Percentiles rank a stretch among this genome's conserved stretches.
Evolutionary conservation across 2,888 invertebrate genomes (phyloP).

Genomic region (Leptogaster cylindrica): DNA sequence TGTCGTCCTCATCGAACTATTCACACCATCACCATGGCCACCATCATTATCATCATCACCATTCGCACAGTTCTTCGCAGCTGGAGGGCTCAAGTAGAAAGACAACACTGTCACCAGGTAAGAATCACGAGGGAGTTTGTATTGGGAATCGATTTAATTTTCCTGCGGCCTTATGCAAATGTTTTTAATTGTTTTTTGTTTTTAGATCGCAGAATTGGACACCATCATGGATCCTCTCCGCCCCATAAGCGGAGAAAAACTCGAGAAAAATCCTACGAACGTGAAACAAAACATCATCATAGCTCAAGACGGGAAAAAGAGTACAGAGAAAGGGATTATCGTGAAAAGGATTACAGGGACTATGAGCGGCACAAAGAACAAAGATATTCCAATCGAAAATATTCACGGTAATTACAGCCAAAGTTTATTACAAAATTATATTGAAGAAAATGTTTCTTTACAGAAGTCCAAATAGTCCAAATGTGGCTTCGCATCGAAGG

Average conservation of each 20-base stretch:
- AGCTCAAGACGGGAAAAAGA: constrained; percentile 42
- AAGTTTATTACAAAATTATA: background rate
- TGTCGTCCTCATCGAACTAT: constrained; percentile 46
- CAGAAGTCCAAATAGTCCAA: constrained; percentile 58
- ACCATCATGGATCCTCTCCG: constrained; percentile 57
- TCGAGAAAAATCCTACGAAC: constrained; percentile 48
- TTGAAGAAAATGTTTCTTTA: background rate
- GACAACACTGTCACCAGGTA: constrained; percentile 55
- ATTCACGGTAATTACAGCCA: constrained; percentile 53
- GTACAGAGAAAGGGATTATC: constrained; percentile 41
- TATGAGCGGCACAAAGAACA: constrained; percentile 58
- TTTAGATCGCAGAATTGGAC: constrained; percentile 54
- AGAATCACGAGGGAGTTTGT: no score
- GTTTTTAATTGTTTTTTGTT: no score
- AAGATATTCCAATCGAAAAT: constrained; percentile 53
- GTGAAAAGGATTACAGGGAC: constrained; percentile 46
- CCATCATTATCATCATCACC: constrained; percentile 56
- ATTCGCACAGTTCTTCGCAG: constrained; percentile 45
- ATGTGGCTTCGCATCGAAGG: constrained; percentile 47
- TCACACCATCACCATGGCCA: constrained; percentile 51
- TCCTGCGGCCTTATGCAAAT: no score
- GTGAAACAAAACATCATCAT: constrained; percentile 44
- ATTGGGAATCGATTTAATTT: no score
- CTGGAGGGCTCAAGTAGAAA: constrained; percentile 37
- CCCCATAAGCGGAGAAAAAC: constrained; percentile 60